These are phyloP conservation scores for Mus pahari DNA, from an alignment of 2,113 vertebrate genomes.

Conservation along the genomic window DNA sequence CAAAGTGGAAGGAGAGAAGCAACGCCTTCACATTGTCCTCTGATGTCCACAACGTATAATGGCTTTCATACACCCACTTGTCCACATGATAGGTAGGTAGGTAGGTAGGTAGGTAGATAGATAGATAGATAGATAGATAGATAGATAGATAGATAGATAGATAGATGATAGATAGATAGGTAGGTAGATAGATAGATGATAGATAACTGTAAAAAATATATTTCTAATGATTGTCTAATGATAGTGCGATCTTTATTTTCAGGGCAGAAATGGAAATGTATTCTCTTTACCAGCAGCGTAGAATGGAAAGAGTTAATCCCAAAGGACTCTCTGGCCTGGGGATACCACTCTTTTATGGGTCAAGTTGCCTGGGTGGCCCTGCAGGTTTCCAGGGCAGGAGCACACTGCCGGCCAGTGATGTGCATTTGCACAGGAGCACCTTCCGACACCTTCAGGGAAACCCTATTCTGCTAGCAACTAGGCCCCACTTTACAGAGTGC, in stretches of 20 bases:
- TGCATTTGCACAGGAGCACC: slow-evolving; percentile 90
- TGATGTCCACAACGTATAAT: no score
- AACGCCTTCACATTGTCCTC: not conserved
- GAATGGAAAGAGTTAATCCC: slow-evolving; percentile 93
- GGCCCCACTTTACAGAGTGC: slow-evolving; percentile 89
- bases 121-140: not conserved
- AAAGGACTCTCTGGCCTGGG: slow-evolving; percentile 92
- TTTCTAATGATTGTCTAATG: slow-evolving; percentile 27
- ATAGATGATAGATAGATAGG: not conserved
- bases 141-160: not conserved
- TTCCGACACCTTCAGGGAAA: slow-evolving; percentile 92
- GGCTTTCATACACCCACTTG: not conserved
- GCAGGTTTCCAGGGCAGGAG: slow-evolving; percentile 91
- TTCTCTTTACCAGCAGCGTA: slow-evolving; percentile 95
- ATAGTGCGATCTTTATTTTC: slow-evolving; percentile 39
- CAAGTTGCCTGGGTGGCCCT: slow-evolving; percentile 86
- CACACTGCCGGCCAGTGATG: slow-evolving; percentile 87
- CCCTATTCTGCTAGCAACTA: slow-evolving; percentile 89
- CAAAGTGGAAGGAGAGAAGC: not conserved
- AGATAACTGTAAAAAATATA: not conserved
- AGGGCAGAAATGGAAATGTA: slow-evolving; percentile 96
- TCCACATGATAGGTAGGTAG: not conserved
- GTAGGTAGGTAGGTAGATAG: not conserved
- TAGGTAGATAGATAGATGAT: not conserved
- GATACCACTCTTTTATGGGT: slow-evolving; percentile 88